Conservation (phyloP, 2,113 vertebrate species). For the Otus sunia region DNA sequence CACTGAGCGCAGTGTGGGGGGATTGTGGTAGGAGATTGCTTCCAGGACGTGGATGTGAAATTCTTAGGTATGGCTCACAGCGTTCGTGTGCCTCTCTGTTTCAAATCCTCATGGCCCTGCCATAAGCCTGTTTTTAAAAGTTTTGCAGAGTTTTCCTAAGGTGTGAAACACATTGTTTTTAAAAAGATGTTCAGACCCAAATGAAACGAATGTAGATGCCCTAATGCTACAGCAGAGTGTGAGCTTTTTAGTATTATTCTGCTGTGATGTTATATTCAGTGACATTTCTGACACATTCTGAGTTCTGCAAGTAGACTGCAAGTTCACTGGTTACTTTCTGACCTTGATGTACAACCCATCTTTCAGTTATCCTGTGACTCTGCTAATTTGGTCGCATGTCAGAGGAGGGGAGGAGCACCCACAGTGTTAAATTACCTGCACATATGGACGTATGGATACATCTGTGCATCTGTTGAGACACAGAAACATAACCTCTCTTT, state of each 20-base stretch:
- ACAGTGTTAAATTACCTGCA: neutral
- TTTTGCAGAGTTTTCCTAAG: neutral
- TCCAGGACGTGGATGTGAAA: neutral
- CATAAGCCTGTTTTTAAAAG: neutral
- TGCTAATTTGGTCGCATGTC: neutral
- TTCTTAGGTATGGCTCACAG: neutral
- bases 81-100: neutral
- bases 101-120: neutral
- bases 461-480: neutral
- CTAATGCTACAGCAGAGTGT: neutral
- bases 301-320: neutral
- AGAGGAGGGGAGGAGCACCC: neutral
- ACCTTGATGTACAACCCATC: neutral
- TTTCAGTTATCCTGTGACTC: neutral
- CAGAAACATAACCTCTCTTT: neutral
- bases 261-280: neutral
- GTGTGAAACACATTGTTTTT: neutral
- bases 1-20: rapidly evolving
- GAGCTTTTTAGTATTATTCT: neutral
- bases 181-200: neutral
- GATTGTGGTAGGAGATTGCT: neutral
- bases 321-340: neutral
- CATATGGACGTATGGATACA: neutral
- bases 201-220: neutral
- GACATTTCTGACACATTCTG: neutral